Conservation (phyloP, 1,140 invertebrate species). For the Oryzaephilus surinamensis region DNA sequence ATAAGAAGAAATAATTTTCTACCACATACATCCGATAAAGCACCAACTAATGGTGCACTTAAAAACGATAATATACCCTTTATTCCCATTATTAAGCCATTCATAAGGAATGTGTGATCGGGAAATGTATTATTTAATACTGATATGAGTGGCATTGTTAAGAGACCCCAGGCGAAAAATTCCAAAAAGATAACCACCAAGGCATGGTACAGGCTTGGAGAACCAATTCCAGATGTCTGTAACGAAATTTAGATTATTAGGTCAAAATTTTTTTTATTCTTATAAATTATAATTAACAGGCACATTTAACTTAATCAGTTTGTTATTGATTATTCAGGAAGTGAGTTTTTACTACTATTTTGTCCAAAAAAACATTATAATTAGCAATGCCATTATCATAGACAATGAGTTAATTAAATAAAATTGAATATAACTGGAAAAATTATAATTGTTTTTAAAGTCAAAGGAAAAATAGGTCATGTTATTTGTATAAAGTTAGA, state of each 20-base stretch:
- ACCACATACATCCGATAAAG: slow-evolving; percentile 94
- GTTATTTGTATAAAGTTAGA: too few species aligned
- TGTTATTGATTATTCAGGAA: neutral
- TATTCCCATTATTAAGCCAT: slow-evolving; percentile 93
- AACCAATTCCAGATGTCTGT: slow-evolving; percentile 76
- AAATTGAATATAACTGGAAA: too few species aligned
- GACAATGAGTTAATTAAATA: too few species aligned
- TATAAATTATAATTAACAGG: neutral
- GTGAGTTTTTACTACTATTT: neutral
- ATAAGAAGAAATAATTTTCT: slow-evolving; percentile 92
- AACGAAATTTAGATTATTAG: slow-evolving; percentile 28
- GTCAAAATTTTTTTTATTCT: slow-evolving; percentile 2
- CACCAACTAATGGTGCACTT: slow-evolving; percentile 90
- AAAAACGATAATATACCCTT: slow-evolving; percentile 95
- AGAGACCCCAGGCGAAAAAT: slow-evolving; percentile 98
- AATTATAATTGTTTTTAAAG: too few species aligned
- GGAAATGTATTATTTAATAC: slow-evolving; percentile 97
- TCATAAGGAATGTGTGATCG: slow-evolving; percentile 98
- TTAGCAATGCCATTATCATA: too few species aligned
- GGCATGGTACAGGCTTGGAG: slow-evolving; percentile 95
- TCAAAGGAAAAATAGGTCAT: too few species aligned
- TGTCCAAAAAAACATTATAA: neutral
- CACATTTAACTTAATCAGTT: neutral
- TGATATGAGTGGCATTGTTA: slow-evolving; percentile 96
- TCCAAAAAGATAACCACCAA: slow-evolving; percentile 98